These are phyloP conservation scores for Odobenus rosmarus DNA, from an alignment of 2,113 vertebrate genomes.

Conservation along the genomic window DNA sequence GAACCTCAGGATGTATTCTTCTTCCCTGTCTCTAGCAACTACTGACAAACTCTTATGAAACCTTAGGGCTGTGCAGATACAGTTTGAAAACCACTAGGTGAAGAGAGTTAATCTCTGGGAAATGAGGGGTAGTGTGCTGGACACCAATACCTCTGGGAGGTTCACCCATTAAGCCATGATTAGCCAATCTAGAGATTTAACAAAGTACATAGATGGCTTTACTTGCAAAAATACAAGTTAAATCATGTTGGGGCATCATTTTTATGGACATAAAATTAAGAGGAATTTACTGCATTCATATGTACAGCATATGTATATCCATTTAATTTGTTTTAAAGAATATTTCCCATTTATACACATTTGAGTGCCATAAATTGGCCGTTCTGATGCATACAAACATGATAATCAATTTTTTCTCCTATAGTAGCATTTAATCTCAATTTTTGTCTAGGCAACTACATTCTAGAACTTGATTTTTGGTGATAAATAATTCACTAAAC, in stretches of 20 bases:
- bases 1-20: neutral
- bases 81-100: neutral
- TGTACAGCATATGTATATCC: neutral
- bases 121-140: neutral
- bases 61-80: neutral
- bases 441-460: slow-evolving; percentile 47
- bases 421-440: neutral
- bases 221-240: neutral
- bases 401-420: neutral
- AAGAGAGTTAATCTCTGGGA: neutral
- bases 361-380: neutral
- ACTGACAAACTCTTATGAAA: neutral
- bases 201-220: neutral
- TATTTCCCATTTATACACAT: neutral
- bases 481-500: slow-evolving; percentile 64
- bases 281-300: neutral
- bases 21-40: neutral
- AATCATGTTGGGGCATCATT: neutral
- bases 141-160: neutral
- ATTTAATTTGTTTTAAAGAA: neutral
- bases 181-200: neutral
- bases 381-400: neutral
- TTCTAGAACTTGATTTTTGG: slow-evolving; percentile 49
- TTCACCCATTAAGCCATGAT: neutral
- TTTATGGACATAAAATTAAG: neutral